Base-by-base conservation (phyloP, 2,797 vertebrate genomes). In the Yasuhikotakia modesta region DNA sequence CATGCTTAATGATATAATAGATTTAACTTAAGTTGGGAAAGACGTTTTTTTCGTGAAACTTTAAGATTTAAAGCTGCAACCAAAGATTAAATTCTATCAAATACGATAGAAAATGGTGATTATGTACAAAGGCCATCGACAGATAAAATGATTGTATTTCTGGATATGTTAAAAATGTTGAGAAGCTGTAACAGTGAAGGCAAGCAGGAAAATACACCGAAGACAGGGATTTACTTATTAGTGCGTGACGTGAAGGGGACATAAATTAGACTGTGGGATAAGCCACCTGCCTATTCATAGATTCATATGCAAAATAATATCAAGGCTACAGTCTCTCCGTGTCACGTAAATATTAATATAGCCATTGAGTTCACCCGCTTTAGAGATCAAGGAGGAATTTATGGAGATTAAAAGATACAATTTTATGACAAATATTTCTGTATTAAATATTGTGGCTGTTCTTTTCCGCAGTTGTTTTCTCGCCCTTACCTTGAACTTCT, bases 201-300 rank as follows among this genome's bases (percentile, higher is more conserved):
- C 50, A 55, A 4, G 12, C 39, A 67, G 27, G 46, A 17, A 69
- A 53, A 17, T 27, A 32, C 5, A 5, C 61, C 19, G 11, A 57
- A 53, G 70, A 77, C 71, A 78, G 72, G 63, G 70, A 58, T 81
- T 69, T 79, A 79, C 74, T 81, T 73, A 55, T 79, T 74, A 72
- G 58, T 73, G 75, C 76, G 57, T 72, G 70, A 78, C 46, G 50
- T 43, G 30, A 50, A 67, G 39, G 70, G 74, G 65, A 60, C 64
- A 79, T 73, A 52, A 70, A 71, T 30, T 46, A 73, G 61, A 55
- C 64, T 45, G 70, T 16, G 67, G 73, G 74, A 72, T 81, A 66
- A 83, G 61, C 74, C 85, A 90, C 89, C 91, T 89, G 89, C 84
- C 66, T 87, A 58, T 80, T 81, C 63, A 80, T 86, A 84, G 77